Percentiles rank a stretch among this genome's conserved stretches.
Evolutionary conservation across 1,140 invertebrate species (phyloP).

Genomic region (Diorhabda sublineata): DNA sequence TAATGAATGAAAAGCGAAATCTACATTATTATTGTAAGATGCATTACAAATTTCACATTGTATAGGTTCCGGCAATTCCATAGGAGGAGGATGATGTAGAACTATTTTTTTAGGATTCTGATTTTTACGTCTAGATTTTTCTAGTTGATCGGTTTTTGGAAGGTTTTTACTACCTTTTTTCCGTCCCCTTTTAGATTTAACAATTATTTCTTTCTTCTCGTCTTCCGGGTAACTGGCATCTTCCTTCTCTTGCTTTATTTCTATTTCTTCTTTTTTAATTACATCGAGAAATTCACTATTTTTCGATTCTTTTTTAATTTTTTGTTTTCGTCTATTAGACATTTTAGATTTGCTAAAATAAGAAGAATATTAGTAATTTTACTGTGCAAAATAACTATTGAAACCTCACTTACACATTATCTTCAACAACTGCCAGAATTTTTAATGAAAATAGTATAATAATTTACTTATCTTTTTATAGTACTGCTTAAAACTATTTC

Average conservation of each 20-base stretch:
- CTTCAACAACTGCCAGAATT: too few species aligned
- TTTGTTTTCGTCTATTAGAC: not conserved
- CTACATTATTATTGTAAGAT: constrained; percentile 38
- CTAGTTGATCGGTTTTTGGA: constrained; percentile 9
- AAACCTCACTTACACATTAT: too few species aligned
- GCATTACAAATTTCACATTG: constrained; percentile 40
- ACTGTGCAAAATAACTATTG: too few species aligned
- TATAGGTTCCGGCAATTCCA: constrained; percentile 22
- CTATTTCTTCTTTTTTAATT: not conserved
- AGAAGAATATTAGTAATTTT: too few species aligned
- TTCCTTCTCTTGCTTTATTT: not conserved
- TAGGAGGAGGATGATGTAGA: constrained; percentile 9
- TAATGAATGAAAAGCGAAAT: constrained; percentile 38
- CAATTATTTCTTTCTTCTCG: not conserved
- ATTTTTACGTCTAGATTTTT: constrained; percentile 10
- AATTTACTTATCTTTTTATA: too few species aligned
- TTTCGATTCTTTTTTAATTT: not conserved
- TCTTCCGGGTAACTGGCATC: not conserved
- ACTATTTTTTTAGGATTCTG: constrained; percentile 18
- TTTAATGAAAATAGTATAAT: too few species aligned
- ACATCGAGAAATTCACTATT: too few species aligned
- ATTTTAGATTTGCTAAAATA: too few species aligned
- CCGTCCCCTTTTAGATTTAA: constrained; percentile 1
- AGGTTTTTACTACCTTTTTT: constrained; percentile 5
- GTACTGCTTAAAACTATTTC: too few species aligned